Base-by-base conservation (phyloP, 2,797 vertebrate genomes). In the Falco novaeseelandiae region DNA sequence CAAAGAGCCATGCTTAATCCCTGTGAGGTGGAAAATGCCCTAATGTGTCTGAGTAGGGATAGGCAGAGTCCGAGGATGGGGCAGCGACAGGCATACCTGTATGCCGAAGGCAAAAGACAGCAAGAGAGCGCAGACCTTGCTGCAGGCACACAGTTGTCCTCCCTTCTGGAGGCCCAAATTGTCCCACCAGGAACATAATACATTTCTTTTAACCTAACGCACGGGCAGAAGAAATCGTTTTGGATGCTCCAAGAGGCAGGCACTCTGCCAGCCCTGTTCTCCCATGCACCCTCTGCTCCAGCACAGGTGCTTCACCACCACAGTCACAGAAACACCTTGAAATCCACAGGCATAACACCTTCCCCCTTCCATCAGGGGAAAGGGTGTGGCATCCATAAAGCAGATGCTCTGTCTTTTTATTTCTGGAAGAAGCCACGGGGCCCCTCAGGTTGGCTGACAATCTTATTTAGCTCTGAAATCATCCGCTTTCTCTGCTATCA, bases 361-460 rank as follows among this genome's bases (percentile, higher is more conserved):
- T n/a, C 9, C 5, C 8, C 25, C 49, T 11, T 18, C 44, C 4
- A 0, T 14, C 19, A 69, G 48, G 29, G 36, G 51, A 46, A 74
- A 49, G 30, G 27, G 10, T 0, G 0, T 7, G 26, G 18, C 48
- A 67, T 16, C 52, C 36, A 30, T 23, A 58, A 23, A 76, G n/a
- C 49, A 72, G 27, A 26, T 12, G 12, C 18, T 19, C 14, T 1
- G 9, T 4, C 1, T 63, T 29, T 44, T 21, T 36, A 44, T 36
- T 36, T 27, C 40, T 19, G 34, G 30, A 76, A n/a, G 54, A 61
- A 94, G 54, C 30, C 32, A 42, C 3, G 0, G 58, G 9, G 25
- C 12, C 10, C 26, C 38, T 77, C 55, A 36, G 16, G 27, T 23
- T 71, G 34, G 49, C 36, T 38, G 69, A 73, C 34, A 72, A 55